Base-by-base conservation (phyloP, 2,888 invertebrate species). In the Drosophila nr. perissopoda region DNA sequence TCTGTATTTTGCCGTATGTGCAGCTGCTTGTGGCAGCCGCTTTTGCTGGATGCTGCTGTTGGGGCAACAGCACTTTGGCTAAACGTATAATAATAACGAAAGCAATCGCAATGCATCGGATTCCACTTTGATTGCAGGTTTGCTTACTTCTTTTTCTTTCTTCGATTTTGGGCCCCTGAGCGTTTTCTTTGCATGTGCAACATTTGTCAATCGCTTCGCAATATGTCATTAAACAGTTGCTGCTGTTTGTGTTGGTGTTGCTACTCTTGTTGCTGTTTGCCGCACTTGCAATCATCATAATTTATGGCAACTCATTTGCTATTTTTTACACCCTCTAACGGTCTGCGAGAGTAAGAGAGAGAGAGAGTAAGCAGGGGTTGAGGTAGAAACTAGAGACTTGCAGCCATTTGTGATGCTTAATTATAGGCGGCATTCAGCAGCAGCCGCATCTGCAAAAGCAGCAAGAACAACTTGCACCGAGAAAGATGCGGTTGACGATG, bases 141-240 rank as follows among this genome's bases (percentile, higher is more conserved):
- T 49, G 59, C 59, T 21, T 45, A 29, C 34, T 34, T 53, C 38
- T 40, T 18, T 38, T 18, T 10, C 61, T 38, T 27, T 13, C 11
- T 21, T 36, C 21, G 29, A 51, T 57, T 69, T 62, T 57, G 27
- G 64, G 48, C 61, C 62, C 61, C 36, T 49, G 21, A 56, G 71
- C 73, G 59, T 62, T 66, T 59, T 79, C 60, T 68, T 72, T 77
- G 63, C 72, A 69, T 78, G 64, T 56, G 79, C 81, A 59, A 78
- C 86, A 87, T 84, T 88, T 85, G 83, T 80, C 80, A 81, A 81
- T 83, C 82, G 81, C 73, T 64, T 80, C 66, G 83, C 89, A 89
- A 91, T 91, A 86, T 91, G 89, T 91, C 91, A 91, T 91, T 91
- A 91, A 82, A 83, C 87, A 89, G 91, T 90, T 91, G 91, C 82